A percentile compares a stretch with the other conserved stretches of the same genome.
These are phyloP conservation scores for Pristis pectinata DNA, from an alignment of 2,797 vertebrate species.

Conservation along the genomic window DNA sequence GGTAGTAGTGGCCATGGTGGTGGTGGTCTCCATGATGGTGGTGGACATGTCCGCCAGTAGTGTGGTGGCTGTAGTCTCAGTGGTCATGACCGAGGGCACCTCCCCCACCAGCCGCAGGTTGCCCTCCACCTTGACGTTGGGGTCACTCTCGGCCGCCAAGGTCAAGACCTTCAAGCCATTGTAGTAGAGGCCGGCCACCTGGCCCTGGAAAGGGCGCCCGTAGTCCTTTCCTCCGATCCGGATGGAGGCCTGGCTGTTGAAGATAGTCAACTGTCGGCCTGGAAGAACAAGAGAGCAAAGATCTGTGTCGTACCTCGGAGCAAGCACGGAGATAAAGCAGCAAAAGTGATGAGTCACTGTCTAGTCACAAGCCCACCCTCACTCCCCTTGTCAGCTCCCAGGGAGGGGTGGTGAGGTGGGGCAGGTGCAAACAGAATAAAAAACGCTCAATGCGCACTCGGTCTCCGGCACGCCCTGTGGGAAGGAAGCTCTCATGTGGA, in stretches of 20 bases:
- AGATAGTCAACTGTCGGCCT: conserved; percentile 96
- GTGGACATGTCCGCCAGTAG: conserved; percentile 87
- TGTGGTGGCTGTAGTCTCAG: conserved; percentile 79
- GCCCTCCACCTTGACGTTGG: conserved; percentile 79
- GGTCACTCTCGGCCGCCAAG: conserved; percentile 86
- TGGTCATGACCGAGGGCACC: conserved; percentile 76
- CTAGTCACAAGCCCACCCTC: not conserved
- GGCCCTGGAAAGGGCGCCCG: conserved; percentile 86
- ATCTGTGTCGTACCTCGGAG: not conserved
- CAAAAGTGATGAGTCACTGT: too few relatives aligned
- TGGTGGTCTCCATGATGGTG: conserved; percentile 96
- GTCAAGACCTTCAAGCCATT: conserved; percentile 91
- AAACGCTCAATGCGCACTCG: not conserved
- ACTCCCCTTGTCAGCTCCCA: not conserved
- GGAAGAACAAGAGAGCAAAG: conserved; percentile 37
- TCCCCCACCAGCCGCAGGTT: conserved; percentile 85
- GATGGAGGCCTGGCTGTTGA: conserved; percentile 92
- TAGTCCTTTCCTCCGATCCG: conserved; percentile 88
- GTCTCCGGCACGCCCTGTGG: too few relatives aligned
- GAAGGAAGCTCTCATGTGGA: too few relatives aligned
- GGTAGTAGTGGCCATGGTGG: conserved; percentile 92
- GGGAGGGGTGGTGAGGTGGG: too few relatives aligned
- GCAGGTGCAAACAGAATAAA: not conserved
- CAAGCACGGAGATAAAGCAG: not conserved
- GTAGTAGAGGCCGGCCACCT: conserved; percentile 93